A percentile compares a stretch with the other conserved stretches of the same genome.
Conservation (phyloP, 1,140 invertebrate species). For the Drosophila sp. region DNA sequence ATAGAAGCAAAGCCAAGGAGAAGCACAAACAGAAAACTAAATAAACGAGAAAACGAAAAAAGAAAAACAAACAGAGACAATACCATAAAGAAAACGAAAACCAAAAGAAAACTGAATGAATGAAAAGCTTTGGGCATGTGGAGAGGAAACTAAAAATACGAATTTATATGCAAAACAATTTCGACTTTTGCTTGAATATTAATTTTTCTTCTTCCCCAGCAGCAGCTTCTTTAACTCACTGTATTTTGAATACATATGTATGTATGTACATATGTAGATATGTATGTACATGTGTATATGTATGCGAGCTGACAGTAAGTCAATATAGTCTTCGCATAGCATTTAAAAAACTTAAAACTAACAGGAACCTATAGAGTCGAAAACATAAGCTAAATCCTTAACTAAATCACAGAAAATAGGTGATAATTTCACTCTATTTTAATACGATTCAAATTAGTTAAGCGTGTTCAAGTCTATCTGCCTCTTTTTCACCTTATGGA, state of each 20-base stretch:
- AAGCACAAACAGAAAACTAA: conserved; percentile 21
- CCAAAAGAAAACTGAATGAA: conserved; percentile 43
- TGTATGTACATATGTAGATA: conserved; percentile 21
- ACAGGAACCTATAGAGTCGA: background rate
- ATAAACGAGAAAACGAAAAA: conserved; percentile 20
- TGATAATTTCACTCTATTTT: too few relatives aligned
- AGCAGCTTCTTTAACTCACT: conserved; percentile 34
- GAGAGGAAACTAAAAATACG: conserved; percentile 59
- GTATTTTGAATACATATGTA: background rate
- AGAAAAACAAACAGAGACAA: conserved; percentile 33
- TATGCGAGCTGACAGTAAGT: background rate
- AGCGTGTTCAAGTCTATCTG: too few relatives aligned
- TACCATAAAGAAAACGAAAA: conserved; percentile 33
- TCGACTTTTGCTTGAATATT: conserved; percentile 63
- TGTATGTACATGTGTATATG: background rate
- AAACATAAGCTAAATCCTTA: too few relatives aligned
- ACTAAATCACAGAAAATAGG: too few relatives aligned
- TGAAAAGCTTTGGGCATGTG: conserved; percentile 44
- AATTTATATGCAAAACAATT: conserved; percentile 72
- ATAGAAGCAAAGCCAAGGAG: conserved; percentile 10
- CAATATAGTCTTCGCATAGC: background rate
- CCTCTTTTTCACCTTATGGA: too few relatives aligned
- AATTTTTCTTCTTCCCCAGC: conserved; percentile 49
- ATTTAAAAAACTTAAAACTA: background rate
- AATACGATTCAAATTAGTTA: too few relatives aligned